Evolutionary conservation across 2,797 vertebrate species (phyloP).

Genomic region (Galago senegalensis): DNA sequence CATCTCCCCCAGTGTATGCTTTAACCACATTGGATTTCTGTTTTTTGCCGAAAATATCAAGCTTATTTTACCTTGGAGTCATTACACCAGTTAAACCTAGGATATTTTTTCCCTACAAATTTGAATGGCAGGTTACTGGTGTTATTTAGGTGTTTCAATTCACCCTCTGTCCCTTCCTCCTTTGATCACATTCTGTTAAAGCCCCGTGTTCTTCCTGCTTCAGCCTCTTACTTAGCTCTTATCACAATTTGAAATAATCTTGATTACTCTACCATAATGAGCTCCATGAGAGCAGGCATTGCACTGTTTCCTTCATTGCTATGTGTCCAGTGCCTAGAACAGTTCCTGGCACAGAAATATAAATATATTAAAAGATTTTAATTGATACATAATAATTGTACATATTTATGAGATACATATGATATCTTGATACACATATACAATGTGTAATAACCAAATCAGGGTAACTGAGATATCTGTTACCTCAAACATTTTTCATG

Average conservation of each 20-base stretch:
- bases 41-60: background rate
- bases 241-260: background rate
- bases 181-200: background rate
- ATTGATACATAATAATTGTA: background rate
- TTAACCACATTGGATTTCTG: background rate
- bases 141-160: background rate
- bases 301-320: background rate
- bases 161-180: background rate
- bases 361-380: background rate
- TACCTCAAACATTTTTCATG: background rate
- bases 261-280: background rate
- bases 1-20: background rate
- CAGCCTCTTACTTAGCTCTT: background rate
- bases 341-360: background rate
- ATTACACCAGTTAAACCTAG: background rate
- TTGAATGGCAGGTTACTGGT: background rate
- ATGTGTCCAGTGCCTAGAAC: background rate
- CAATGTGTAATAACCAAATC: background rate
- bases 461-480: background rate
- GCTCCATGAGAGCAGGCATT: background rate
- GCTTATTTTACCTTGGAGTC: background rate
- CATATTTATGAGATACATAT: background rate
- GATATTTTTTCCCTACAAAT: background rate
- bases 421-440: background rate
- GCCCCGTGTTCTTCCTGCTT: background rate